Conservation (phyloP, 2,113 vertebrate species). For the Paradisaea rubra region DNA sequence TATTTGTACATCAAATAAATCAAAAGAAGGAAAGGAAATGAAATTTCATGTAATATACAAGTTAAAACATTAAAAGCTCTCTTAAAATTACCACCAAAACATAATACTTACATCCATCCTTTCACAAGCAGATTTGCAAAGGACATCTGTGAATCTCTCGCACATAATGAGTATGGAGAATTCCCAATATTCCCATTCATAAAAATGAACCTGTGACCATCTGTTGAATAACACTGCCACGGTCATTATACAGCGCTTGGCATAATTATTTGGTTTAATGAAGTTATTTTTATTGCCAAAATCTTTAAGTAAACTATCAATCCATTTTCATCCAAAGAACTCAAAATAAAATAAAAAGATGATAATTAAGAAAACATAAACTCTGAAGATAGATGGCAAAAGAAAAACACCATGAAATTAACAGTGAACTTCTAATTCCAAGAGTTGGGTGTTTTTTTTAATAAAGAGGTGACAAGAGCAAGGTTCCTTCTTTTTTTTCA, state of each 20-base stretch:
- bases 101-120: slow-evolving; percentile 36
- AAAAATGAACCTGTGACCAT: slow-evolving; percentile 52
- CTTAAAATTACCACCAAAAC: neutral
- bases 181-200: slow-evolving; percentile 48
- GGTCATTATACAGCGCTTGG: neutral
- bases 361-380: neutral
- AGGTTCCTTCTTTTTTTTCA: neutral
- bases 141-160: slow-evolving; percentile 37
- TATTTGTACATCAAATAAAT: neutral
- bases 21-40: neutral
- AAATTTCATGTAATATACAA: neutral
- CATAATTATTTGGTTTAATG: neutral
- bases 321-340: neutral
- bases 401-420: neutral
- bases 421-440: neutral
- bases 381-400: neutral
- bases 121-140: slow-evolving; percentile 43
- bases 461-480: neutral
- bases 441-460: neutral
- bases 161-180: slow-evolving; percentile 23
- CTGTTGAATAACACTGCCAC: slow-evolving; percentile 38
- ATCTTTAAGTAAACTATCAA: slow-evolving; percentile 15
- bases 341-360: neutral
- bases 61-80: neutral
- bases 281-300: slow-evolving; percentile 13